Evolutionary conservation across 2,797 vertebrate genomes (phyloP).

Genomic region (Prionace glauca): DNA sequence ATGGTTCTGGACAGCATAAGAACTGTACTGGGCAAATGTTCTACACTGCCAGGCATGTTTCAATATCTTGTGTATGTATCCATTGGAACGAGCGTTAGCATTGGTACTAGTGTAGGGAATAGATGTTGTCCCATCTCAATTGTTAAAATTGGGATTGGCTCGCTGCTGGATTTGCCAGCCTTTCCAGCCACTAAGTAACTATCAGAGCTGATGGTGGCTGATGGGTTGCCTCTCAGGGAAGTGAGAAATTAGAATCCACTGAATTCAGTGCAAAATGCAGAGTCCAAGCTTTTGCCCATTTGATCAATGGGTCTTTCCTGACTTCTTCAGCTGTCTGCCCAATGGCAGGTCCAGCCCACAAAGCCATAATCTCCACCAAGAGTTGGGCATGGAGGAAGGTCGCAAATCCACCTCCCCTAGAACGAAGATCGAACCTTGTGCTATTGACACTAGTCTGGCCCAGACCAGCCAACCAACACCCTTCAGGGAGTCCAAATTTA

Average conservation of each 20-base stretch:
- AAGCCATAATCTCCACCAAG: no score
- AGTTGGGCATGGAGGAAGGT: no score
- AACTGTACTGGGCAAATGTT: not conserved
- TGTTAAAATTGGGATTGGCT: not conserved
- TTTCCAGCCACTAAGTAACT: not conserved
- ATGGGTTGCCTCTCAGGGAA: not conserved
- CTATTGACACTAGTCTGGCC: no score
- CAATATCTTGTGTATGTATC: not conserved
- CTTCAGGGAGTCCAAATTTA: no score
- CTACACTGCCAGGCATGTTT: not conserved
- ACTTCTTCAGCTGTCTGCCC: not conserved
- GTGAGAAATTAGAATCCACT: not conserved
- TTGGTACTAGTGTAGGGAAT: not conserved
- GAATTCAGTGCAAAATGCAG: not conserved
- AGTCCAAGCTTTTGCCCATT: not conserved
- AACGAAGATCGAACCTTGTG: no score
- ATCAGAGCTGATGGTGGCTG: not conserved
- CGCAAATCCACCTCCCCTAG: no score
- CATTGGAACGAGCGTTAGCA: not conserved
- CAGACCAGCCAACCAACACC: no score
- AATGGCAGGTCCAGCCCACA: no score
- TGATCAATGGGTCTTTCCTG: not conserved
- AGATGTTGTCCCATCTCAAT: not conserved
- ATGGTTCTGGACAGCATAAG: not conserved
- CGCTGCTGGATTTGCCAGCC: not conserved